Evolutionary conservation across 2,797 vertebrate species (phyloP), one percentile per base, ranked within the genome.

Genomic region (Percopsis omiscomaycus): DNA sequence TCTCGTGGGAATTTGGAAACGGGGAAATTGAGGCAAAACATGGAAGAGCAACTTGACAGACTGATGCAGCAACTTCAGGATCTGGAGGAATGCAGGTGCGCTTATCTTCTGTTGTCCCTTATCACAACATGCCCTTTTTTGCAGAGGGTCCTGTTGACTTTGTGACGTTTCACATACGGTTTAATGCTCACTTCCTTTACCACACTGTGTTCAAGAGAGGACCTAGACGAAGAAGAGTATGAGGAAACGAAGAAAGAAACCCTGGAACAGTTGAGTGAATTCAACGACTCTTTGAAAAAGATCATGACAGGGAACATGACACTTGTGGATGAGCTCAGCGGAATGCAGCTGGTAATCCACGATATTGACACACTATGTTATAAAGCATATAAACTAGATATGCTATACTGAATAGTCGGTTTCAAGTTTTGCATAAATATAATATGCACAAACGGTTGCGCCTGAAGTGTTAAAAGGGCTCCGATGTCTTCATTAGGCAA

Each of bases 221-320:
- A 98, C 0, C 90, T 99, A 37, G 97, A 98, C 9, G 88, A 94
- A 44, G 95, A 98, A 22, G 97, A 99, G 68, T 99, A 99, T 2
- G 95, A 98, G 55, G 98, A 98, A 84, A 99, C 98, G 28, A 99
- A 98, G 79, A 96, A 93, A 66, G 98, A 99, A 89, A 99, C 98
- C 0, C 77, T 99, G 64, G 97, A 99, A 67, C 97, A 99, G 82
- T 80, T 99, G 79, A 95, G 89, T 59, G 98, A 99, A 87, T 98
- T 99, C 87, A 95, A 95, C 3, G 95, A 98, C 80, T 98, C 97
- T 0, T 84, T 98, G 71, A 95, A 97, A 92, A 99, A 98, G 87
- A 94, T 99, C 50, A 95, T 99, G 93, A 94, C 95, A 55, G 98
- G 98, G 74, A 93, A 99, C 73, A 99, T 99, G 95, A 99, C 98